Evolutionary conservation across 2,797 vertebrate genomes (phyloP).

Genomic region (Taenioides sp.): DNA sequence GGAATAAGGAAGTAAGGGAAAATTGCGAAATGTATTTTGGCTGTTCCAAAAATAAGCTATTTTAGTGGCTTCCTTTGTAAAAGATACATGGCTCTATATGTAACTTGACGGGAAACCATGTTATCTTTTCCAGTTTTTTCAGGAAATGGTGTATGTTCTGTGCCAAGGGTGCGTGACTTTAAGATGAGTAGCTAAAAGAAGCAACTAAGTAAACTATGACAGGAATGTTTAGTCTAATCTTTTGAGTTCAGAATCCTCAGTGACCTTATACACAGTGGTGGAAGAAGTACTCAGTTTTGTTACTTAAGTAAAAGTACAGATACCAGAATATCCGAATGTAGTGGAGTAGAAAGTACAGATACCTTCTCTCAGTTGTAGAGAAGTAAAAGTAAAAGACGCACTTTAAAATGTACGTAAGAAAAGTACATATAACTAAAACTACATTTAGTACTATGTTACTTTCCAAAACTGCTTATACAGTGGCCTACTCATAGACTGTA

Average conservation of each 20-base stretch:
- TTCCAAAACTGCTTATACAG: too few relatives aligned
- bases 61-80: constrained; percentile 10
- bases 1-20: constrained; percentile 45
- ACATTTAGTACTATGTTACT: too few relatives aligned
- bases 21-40: constrained; percentile 58
- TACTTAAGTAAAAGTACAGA: too few relatives aligned
- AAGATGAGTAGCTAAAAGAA: constrained; percentile 36
- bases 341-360: too few relatives aligned
- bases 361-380: too few relatives aligned
- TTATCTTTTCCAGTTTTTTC: neutral
- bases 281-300: too few relatives aligned
- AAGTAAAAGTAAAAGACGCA: too few relatives aligned
- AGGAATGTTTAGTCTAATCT: constrained; percentile 37
- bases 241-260: neutral
- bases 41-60: constrained; percentile 17
- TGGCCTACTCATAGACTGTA: too few relatives aligned
- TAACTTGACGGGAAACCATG: neutral
- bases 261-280: neutral
- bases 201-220: constrained; percentile 30
- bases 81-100: neutral
- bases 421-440: too few relatives aligned
- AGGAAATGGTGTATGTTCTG: neutral
- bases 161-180: constrained; percentile 43
- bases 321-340: too few relatives aligned
- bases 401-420: too few relatives aligned